Percentiles rank a stretch among this genome's conserved stretches.
These are phyloP conservation scores for Crambe crambe DNA, from an alignment of 37 sponge, comb jelly and placozoan genomes.

Conservation along the genomic window DNA sequence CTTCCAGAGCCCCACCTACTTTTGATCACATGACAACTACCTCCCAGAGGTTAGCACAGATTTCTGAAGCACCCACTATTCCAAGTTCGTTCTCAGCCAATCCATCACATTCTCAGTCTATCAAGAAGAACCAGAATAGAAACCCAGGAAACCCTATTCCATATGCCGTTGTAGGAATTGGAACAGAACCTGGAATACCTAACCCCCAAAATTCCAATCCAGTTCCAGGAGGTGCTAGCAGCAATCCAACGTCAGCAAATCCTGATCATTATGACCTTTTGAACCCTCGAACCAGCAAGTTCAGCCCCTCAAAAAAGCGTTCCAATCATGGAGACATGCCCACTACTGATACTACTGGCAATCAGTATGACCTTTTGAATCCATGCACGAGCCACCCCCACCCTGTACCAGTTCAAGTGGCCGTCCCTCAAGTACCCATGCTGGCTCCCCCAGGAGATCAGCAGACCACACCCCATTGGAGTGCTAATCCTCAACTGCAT, in stretches of 20 bases:
- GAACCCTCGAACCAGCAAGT: no score
- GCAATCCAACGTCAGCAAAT: not conserved
- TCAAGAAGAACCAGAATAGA: no score
- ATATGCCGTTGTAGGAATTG: not conserved
- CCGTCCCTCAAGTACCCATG: not conserved
- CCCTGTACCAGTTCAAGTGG: not conserved
- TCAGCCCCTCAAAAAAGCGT: not conserved
- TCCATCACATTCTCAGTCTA: no score
- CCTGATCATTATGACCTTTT: not conserved
- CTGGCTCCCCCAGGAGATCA: not conserved
- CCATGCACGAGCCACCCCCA: not conserved
- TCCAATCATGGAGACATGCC: not conserved
- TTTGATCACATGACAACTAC: not conserved
- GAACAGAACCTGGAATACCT: not conserved
- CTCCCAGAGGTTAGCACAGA: not conserved
- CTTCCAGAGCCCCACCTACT: no score
- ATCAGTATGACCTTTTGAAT: not conserved
- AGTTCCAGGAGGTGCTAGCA: not conserved
- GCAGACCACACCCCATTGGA: not conserved
- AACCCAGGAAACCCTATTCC: not conserved
- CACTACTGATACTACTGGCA: not conserved
- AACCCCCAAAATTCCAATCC: not conserved
- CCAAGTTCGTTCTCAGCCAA: no score
- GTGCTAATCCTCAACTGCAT: not conserved
- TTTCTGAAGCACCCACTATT: no score